phyloP scores from a whole-genome alignment of 2,113 vertebrate genomes.

The Seriola aureovittata region DNA sequence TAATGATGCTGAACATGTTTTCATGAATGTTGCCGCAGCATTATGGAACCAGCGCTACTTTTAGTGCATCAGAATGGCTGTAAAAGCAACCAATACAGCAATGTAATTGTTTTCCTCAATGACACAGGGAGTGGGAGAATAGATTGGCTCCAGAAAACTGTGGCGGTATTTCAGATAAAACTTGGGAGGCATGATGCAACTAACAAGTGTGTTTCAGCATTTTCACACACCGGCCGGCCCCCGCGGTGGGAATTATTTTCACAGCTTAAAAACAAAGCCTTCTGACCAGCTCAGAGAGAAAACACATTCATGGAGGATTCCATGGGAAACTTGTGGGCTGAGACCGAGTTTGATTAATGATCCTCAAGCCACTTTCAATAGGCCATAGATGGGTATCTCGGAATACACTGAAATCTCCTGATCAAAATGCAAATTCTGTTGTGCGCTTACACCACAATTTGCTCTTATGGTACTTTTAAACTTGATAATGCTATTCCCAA shows the following conservation, averaged over 20 bases:
- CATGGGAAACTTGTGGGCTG: slow-evolving; percentile 33
- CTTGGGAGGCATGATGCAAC: slow-evolving; percentile 20
- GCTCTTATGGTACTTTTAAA: slow-evolving; percentile 12
- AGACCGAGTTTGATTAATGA: slow-evolving; percentile 41
- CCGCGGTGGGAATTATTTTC: slow-evolving; percentile 10
- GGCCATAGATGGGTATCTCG: slow-evolving; percentile 49
- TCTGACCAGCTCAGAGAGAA: slow-evolving; percentile 12
- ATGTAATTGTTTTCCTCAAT: slow-evolving; percentile 18
- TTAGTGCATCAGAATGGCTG: slow-evolving; percentile 23
- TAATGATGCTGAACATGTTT: slow-evolving; percentile 51
- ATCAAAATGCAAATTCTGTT: slow-evolving; percentile 52
- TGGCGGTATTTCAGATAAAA: slow-evolving; percentile 3
- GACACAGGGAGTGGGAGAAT: background rate
- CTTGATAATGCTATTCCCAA: slow-evolving; percentile 15
- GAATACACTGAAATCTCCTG: slow-evolving; percentile 17
- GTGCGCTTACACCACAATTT: background rate
- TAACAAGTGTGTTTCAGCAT: slow-evolving; percentile 38
- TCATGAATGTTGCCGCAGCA: slow-evolving; percentile 27
- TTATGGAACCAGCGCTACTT: slow-evolving; percentile 12
- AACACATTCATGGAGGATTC: background rate
- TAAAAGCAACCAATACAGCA: slow-evolving; percentile 18
- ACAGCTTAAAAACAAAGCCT: slow-evolving; percentile 8
- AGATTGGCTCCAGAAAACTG: background rate
- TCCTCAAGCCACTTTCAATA: slow-evolving; percentile 29
- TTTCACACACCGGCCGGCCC: slow-evolving; percentile 9